Evolutionary conservation across 2,797 vertebrate genomes (phyloP), one percentile per base, ranked within the genome.

Genomic region (Tolypeutes matacus): DNA sequence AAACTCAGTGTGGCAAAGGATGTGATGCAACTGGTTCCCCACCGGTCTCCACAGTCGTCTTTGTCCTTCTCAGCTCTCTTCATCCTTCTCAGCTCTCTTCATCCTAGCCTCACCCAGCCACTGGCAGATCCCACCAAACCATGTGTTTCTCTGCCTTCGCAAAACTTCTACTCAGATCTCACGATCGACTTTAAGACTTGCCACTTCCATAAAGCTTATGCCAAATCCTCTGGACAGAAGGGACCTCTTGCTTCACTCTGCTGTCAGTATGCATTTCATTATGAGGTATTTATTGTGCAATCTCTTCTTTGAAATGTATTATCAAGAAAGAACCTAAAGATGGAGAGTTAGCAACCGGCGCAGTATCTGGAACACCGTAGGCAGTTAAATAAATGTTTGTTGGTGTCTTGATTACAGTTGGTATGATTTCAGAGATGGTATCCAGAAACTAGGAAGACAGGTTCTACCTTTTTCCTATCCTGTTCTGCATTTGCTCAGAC

Each of bases 21-120:
- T 9, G 7, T 8, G 10, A 0, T 76, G 46, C 46, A 20, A n/a
- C 21, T 27, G 0, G 9, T 29, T 25, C 13, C 20, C 64, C 9
- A 4, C 15, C 21, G 1, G 65, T 62, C 17, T 29, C 51, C 4
- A 1, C 0, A 7, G 15, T 0, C 2, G 4, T 1, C 12, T 58
- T 15, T 29, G 65, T 67, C n/a, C 29, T n/a, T 53, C 49, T 75
- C 23, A 2, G 0, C 0, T 0, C 1, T 2, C 21, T 49, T 11
- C 6, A 10, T 36, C 18, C n/a, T n/a, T n/a, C n/a, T n/a, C n/a
- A n/a, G n/a, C n/a, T n/a, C n/a, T n/a, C n/a, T n/a, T n/a, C n/a
- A n/a, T n/a, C n/a, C 36, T 39, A 13, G 34, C 51, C 53, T 51
- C 15, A 0, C 34, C 27, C 10, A 42, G 34, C 34, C 67, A 6